Evolutionary conservation across 2,113 vertebrate species (phyloP).

Genomic region (Actenoides lindsayi): DNA sequence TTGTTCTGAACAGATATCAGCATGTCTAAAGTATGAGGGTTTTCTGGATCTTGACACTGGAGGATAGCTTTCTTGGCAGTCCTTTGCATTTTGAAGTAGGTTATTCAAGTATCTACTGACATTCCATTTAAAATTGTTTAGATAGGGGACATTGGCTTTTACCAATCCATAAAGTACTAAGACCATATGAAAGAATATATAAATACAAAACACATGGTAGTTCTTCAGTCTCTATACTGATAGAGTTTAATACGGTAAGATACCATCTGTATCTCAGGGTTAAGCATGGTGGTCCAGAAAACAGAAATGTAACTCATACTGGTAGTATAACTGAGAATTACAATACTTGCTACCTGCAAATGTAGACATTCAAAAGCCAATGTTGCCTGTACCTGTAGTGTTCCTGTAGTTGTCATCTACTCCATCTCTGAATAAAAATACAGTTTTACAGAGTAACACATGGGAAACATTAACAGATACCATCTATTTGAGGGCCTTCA

Average conservation of each 20-base stretch:
- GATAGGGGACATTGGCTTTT: not conserved
- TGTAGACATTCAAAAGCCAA: not conserved
- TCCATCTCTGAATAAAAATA: not conserved
- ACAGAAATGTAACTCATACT: not conserved
- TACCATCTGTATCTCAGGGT: not conserved
- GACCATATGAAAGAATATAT: not conserved
- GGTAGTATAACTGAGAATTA: not conserved
- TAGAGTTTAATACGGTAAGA: not conserved
- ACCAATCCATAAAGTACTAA: not conserved
- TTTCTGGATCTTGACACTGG: not conserved
- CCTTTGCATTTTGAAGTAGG: not conserved
- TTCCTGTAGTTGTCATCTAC: not conserved
- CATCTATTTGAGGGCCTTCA: not conserved
- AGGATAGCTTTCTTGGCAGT: not conserved
- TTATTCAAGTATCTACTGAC: not conserved
- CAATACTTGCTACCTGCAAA: rapidly evolving
- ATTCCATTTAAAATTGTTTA: not conserved
- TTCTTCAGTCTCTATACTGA: not conserved
- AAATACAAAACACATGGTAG: not conserved
- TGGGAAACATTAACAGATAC: not conserved
- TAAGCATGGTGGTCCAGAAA: not conserved
- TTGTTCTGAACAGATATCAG: not conserved
- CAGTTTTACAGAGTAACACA: not conserved
- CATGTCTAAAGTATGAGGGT: not conserved
- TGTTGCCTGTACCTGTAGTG: not conserved